Evolutionary conservation across 1,140 invertebrate species (phyloP).

Genomic region (Apocrypta bakeri): DNA sequence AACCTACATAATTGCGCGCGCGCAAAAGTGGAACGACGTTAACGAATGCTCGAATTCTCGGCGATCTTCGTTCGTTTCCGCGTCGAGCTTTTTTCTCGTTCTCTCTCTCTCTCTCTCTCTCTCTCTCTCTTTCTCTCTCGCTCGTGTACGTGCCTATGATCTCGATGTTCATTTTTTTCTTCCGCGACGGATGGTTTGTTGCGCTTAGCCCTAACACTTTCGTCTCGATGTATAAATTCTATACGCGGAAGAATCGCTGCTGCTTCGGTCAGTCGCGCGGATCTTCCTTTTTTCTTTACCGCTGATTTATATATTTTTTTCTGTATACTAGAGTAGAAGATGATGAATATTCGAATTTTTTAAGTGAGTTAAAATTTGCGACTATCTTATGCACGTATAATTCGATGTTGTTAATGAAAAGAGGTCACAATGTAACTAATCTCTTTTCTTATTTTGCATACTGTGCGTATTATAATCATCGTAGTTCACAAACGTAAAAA

Average conservation of each 20-base stretch:
- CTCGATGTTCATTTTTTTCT: background rate
- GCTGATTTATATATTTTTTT: background rate
- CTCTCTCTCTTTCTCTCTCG: background rate
- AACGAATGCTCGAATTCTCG: conserved; percentile 65
- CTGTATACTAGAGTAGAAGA: too few species aligned
- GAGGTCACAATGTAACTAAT: too few species aligned
- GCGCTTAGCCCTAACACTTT: conserved; percentile 14
- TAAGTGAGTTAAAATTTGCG: too few species aligned
- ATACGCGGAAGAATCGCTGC: conserved; percentile 20
- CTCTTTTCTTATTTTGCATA: too few species aligned
- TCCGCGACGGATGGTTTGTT: background rate
- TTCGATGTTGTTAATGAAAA: too few species aligned
- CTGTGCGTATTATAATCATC: too few species aligned
- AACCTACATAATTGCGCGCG: conserved; percentile 68
- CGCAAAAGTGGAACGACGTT: conserved; percentile 67
- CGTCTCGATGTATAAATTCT: background rate
- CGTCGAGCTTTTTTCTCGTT: conserved; percentile 19
- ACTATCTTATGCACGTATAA: too few species aligned
- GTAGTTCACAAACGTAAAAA: too few species aligned
- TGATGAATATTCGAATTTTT: too few species aligned
- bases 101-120: background rate
- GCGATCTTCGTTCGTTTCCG: conserved; percentile 29
- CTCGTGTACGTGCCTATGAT: too few species aligned
- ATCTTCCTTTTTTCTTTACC: background rate
- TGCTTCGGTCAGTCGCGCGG: conserved; percentile 24